Percentiles rank a stretch among this genome's conserved stretches.
Conservation (phyloP, 2,113 vertebrate genomes). For the Charina bottae region DNA sequence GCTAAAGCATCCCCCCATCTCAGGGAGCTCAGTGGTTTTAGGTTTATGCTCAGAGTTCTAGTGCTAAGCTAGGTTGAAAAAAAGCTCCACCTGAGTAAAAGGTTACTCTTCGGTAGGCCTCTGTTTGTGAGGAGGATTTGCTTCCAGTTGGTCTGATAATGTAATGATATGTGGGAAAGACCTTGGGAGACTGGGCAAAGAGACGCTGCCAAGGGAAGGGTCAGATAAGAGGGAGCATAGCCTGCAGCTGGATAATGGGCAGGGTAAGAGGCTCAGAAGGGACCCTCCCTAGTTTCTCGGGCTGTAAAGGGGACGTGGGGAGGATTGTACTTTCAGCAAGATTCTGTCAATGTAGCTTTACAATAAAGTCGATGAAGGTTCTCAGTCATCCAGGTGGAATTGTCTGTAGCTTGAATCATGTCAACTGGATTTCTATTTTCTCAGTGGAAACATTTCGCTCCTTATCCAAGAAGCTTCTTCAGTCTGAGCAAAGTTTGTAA, state of each 20-base stretch:
- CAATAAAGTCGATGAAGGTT: too few species aligned
- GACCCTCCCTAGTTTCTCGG: background rate
- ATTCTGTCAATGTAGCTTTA: background rate
- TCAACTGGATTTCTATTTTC: too few species aligned
- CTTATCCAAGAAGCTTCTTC: too few species aligned
- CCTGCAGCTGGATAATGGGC: background rate
- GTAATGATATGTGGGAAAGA: background rate
- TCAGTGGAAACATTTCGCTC: too few species aligned
- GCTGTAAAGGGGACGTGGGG: background rate
- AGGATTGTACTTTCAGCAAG: background rate
- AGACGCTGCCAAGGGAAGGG: background rate
- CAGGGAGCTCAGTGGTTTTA: background rate
- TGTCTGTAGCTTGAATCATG: too few species aligned
- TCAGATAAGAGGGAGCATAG: background rate
- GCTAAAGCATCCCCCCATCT: background rate
- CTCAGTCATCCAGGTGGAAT: too few species aligned
- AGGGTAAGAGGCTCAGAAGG: background rate
- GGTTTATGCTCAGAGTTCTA: background rate
- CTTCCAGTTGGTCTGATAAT: background rate
- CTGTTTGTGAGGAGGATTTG: background rate
- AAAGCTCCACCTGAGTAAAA: background rate
- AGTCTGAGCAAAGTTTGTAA: too few species aligned
- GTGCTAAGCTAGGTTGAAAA: background rate
- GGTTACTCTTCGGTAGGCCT: background rate
- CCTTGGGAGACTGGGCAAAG: background rate